A percentile compares a stretch with the other conserved stretches of the same genome.
These are phyloP conservation scores for Mallotus villosus DNA, from an alignment of 2,797 vertebrate genomes.

Conservation along the genomic window DNA sequence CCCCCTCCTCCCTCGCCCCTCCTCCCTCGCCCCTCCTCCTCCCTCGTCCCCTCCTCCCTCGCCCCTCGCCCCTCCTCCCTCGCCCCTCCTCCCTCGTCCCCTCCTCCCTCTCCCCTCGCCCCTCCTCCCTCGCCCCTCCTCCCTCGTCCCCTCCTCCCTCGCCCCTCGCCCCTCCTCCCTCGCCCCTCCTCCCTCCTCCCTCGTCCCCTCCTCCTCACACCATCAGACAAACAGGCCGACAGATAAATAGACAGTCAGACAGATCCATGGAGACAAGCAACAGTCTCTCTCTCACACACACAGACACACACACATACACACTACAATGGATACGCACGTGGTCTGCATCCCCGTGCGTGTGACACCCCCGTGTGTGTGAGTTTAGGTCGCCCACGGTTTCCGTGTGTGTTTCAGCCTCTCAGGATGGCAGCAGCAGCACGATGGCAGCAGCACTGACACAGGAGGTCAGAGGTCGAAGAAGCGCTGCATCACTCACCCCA, in stretches of 20 bases:
- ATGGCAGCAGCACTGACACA: not conserved
- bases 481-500: not conserved
- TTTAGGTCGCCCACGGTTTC: not conserved
- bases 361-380: not conserved
- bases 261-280: not conserved
- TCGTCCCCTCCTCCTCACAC: no score
- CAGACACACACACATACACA: not conserved
- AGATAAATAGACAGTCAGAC: not conserved
- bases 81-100: not conserved
- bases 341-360: not conserved
- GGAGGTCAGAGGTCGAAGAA: not conserved
- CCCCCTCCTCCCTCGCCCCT: constrained; percentile 17
- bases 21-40: constrained; percentile 32
- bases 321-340: not conserved
- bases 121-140: constrained; percentile 29
- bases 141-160: constrained; percentile 19
- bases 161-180: constrained; percentile 24
- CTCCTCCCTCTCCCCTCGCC: constrained; percentile 26
- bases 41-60: not conserved
- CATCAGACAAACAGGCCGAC: not conserved
- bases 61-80: not conserved
- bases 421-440: not conserved
- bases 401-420: not conserved
- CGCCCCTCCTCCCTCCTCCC: constrained; percentile 18
- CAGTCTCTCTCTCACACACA: not conserved